These are phyloP conservation scores for Troilus luridus DNA, from an alignment of 2,888 invertebrate genomes.

Conservation along the genomic window DNA sequence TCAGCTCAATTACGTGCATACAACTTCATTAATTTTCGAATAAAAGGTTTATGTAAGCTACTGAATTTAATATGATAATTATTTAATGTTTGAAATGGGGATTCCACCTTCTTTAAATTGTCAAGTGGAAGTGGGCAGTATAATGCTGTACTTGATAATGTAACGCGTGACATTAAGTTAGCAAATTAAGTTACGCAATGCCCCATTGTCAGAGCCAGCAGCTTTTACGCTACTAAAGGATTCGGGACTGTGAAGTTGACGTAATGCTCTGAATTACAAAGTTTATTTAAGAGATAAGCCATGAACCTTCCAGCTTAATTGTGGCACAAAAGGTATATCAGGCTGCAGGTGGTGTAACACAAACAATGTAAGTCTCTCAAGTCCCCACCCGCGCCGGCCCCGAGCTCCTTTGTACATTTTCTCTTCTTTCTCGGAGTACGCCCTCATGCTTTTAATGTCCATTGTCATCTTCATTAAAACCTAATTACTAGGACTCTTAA, in stretches of 20 bases:
- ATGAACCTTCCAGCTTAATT: background rate
- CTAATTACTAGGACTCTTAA: background rate
- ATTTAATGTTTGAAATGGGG: too few species aligned
- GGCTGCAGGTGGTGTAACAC: background rate
- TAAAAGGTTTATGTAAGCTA: too few species aligned
- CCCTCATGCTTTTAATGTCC: background rate
- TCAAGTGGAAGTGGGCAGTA: background rate
- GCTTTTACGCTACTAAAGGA: background rate
- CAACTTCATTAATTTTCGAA: too few species aligned
- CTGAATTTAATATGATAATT: too few species aligned
- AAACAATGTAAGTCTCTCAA: constrained; percentile 16
- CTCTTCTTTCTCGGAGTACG: background rate
- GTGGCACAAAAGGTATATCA: background rate
- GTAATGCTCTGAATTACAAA: constrained; percentile 24
- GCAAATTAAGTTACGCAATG: background rate
- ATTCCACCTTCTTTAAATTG: background rate
- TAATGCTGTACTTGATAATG: background rate
- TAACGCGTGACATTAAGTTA: background rate
- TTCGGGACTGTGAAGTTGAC: background rate
- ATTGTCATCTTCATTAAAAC: background rate
- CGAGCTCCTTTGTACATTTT: background rate
- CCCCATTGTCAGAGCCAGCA: background rate
- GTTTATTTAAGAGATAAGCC: constrained; percentile 37
- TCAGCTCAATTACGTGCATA: too few species aligned
- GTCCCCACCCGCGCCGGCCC: background rate